A percentile compares a stretch with the other conserved stretches of the same genome.
Evolutionary conservation across 2,888 invertebrate species (phyloP).

Genomic region (Ophraella communa): DNA sequence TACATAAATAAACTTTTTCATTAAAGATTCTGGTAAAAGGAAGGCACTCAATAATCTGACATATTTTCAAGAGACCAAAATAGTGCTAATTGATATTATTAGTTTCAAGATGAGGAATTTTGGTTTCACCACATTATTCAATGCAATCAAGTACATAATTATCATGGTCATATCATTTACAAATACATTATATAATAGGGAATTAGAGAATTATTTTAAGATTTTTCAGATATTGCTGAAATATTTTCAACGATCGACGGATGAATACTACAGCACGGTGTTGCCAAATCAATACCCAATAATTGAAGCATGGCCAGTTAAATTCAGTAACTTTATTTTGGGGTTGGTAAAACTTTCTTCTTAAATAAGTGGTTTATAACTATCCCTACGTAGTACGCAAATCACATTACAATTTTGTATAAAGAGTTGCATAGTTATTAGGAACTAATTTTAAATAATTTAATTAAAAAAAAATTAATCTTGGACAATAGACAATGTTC

Average conservation of each 20-base stretch:
- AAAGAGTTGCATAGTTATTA: not conserved
- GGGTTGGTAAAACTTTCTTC: not conserved
- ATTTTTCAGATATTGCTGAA: not conserved
- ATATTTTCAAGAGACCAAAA: constrained; percentile 3
- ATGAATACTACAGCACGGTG: not conserved
- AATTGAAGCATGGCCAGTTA: not conserved
- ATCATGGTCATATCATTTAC: too few species aligned
- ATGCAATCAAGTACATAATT: too few species aligned
- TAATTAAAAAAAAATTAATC: too few species aligned
- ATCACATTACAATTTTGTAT: not conserved
- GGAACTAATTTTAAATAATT: too few species aligned
- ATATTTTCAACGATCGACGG: constrained; percentile 6
- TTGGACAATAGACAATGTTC: too few species aligned
- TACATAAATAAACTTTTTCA: not conserved
- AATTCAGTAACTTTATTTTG: not conserved
- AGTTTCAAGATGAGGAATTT: not conserved
- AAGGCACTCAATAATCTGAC: constrained; percentile 7
- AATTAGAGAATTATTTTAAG: not conserved
- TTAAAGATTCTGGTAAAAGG: constrained; percentile 1
- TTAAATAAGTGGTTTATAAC: not conserved
- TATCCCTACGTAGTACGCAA: not conserved
- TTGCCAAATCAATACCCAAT: constrained; percentile 10
- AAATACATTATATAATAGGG: not conserved
- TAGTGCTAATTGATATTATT: not conserved
- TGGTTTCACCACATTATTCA: not conserved